These are phyloP conservation scores for Urocitellus parryii DNA, from an alignment of 2,113 vertebrate genomes.

Conservation along the genomic window DNA sequence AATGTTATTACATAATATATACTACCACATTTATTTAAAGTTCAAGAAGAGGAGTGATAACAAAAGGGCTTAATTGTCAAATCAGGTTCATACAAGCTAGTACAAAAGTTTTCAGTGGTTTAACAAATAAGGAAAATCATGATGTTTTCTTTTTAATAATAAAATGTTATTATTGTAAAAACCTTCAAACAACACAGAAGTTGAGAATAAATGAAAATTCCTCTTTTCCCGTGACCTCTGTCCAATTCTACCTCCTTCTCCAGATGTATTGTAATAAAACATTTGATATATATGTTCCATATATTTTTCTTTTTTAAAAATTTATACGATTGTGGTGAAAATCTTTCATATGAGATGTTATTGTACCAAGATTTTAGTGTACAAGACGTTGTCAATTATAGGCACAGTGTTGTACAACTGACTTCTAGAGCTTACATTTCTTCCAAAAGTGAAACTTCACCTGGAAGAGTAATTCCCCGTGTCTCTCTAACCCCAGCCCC, in stretches of 20 bases:
- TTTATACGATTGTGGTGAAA: not conserved
- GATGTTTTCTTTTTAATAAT: not conserved
- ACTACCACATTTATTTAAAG: not conserved
- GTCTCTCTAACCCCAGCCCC: not conserved
- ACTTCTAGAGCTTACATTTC: not conserved
- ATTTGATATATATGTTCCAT: not conserved
- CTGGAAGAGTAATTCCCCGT: not conserved
- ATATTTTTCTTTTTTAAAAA: not conserved
- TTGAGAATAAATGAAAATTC: slow-evolving; percentile 1
- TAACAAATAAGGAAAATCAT: not conserved
- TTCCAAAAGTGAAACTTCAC: not conserved
- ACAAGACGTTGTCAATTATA: not conserved
- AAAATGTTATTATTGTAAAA: not conserved
- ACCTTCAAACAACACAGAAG: not conserved
- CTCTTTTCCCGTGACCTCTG: not conserved
- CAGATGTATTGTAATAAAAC: not conserved
- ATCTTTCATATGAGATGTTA: no score
- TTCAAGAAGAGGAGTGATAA: not conserved
- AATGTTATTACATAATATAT: not conserved
- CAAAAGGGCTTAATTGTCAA: not conserved
- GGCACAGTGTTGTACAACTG: not conserved
- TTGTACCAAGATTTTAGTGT: not conserved
- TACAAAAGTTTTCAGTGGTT: not conserved
- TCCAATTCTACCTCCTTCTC: not conserved
- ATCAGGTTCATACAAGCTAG: not conserved